phyloP scores from a whole-genome alignment of 2,888 invertebrate species.

The Eupithecia pulchellata region DNA sequence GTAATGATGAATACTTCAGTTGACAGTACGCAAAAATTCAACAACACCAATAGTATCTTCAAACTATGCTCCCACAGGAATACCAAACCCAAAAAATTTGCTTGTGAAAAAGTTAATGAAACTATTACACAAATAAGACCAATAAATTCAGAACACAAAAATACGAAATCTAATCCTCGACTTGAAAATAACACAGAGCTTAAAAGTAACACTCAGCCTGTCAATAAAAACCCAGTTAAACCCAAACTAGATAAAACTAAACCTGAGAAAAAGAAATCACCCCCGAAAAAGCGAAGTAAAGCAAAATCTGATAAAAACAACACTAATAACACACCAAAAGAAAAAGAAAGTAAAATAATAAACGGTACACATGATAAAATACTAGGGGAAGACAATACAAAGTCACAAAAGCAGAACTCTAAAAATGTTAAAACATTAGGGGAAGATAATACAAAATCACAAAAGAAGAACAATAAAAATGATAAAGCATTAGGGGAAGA shows the following conservation, averaged over 20 bases:
- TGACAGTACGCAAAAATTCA: slow-evolving; percentile 45
- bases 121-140: slow-evolving; percentile 39
- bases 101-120: not conserved
- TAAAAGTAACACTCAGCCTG: not conserved
- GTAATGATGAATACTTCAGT: slow-evolving; percentile 38
- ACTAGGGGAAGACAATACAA: slow-evolving; percentile 20
- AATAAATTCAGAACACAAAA: slow-evolving; percentile 24
- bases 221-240: slow-evolving; percentile 4
- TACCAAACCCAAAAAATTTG: slow-evolving; percentile 34
- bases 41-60: slow-evolving; percentile 40
- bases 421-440: slow-evolving; percentile 14
- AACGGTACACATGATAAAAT: not conserved
- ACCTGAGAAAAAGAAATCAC: not conserved
- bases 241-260: slow-evolving; percentile 21
- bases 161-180: slow-evolving; percentile 6
- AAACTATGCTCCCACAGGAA: slow-evolving; percentile 50
- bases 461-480: slow-evolving; percentile 7
- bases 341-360: slow-evolving; percentile 18
- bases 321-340: slow-evolving; percentile 9
- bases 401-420: slow-evolving; percentile 23
- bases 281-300: not conserved
- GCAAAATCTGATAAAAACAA: not conserved
- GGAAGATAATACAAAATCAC: slow-evolving; percentile 22
- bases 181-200: slow-evolving; percentile 8
- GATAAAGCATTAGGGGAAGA: slow-evolving; percentile 14